These are phyloP conservation scores for Panurus biarmicus DNA, from an alignment of 2,113 vertebrate species.

Conservation along the genomic window DNA sequence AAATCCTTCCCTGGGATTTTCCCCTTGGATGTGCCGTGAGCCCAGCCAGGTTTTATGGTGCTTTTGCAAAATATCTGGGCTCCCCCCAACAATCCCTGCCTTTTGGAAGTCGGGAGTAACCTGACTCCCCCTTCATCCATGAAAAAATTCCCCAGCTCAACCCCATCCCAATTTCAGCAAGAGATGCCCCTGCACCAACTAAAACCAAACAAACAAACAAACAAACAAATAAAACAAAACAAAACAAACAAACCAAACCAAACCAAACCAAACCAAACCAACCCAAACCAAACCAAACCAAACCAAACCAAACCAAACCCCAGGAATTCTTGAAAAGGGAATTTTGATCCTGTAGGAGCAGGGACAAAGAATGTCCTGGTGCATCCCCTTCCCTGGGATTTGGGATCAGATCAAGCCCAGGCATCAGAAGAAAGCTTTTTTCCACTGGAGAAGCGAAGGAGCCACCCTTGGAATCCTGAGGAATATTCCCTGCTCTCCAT, in stretches of 20 bases:
- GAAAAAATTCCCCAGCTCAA: neutral
- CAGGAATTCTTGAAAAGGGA: neutral
- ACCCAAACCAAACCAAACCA: no score
- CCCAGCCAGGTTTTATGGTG: neutral
- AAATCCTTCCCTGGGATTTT: neutral
- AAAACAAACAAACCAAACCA: no score
- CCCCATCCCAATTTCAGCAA: neutral
- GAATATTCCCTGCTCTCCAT: neutral
- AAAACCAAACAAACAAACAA: no score
- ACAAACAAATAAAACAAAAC: no score
- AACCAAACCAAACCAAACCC: no score
- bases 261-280: no score
- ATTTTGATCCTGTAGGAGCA: neutral
- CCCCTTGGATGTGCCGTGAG: neutral
- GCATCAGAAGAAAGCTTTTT: neutral
- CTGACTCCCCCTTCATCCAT: neutral
- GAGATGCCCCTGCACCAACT: neutral
- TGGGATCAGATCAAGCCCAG: neutral
- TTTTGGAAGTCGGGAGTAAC: neutral
- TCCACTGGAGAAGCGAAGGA: neutral
- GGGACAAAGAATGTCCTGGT: neutral
- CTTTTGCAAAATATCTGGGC: neutral
- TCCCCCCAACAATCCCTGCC: neutral
- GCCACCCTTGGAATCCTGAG: neutral
- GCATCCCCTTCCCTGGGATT: neutral